Base-by-base conservation (phyloP, 1,140 invertebrate genomes). In the Megathymus violae region DNA sequence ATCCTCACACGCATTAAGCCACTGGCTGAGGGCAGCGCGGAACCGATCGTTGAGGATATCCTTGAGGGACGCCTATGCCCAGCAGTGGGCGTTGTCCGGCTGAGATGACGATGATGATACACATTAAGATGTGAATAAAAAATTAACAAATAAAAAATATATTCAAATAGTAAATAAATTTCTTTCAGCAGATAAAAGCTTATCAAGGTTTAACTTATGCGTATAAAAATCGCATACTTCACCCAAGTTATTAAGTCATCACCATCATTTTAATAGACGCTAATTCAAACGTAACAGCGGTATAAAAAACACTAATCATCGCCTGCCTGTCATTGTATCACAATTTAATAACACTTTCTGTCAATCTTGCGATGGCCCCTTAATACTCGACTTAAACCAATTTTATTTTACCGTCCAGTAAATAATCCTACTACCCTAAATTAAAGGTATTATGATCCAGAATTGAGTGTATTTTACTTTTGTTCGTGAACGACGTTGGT, bases 301-400 rank as follows among this genome's bases (percentile, higher is more conserved):
- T 74, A 80, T 74, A 83, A 79, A 85, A 75, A 63, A 69, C 56
- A 43, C 69, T 82, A 84, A 82, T 87, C 78, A 87, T 87, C 69
- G 69, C 70, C 52, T 62, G 52, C 59, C 62, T 76, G 72, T 76
- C 72, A 81, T 86, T 79, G 67, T 77, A 82, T 80, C 80, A 80
- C 78, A 78, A 87, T 80, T 84, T 89, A 89, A 89, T 89, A 87
- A 87, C 72, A 80, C 76, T 69, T 84, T 74, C 72, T 81, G 83
- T 82, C 84, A 85, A 83, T 80, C 74, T 82, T 77, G 62, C 73
- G 79, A 79, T 77, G 75, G 69, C 76, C 72, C 85, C 81, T 82
- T 78, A 64, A 76, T 76, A 77, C 63, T 76, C 56, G 31, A 64
- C 14, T 56, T 41, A 47, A 40, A 62, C 60, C 22, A 56, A 56